Evolutionary conservation across 2,888 invertebrate genomes (phyloP), one percentile per base, ranked within the genome.

Genomic region (Cataglyphis cursor): DNA sequence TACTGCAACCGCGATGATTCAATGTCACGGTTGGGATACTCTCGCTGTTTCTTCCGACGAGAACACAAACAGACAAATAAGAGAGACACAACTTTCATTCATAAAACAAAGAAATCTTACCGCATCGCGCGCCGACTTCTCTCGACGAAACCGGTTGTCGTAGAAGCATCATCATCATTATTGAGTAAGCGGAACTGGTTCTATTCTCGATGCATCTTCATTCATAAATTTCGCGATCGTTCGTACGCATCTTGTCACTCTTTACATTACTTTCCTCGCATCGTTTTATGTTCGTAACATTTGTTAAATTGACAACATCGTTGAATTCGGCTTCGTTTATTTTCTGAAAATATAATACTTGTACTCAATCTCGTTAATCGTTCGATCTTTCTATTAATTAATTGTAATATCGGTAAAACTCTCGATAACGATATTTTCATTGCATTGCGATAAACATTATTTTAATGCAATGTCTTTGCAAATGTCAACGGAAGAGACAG

Each of bases 191-290:
- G 64, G 87, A 85, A 82, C 90, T 88, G 89, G 90, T 90, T 90
- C 76, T 84, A 65, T 89, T 82, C 84, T 78, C 84, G 85, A 80
- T 64, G 87, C 90, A 90, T 93, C 92, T 92, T 93, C 93, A 92
- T 92, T 93, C 92, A 92, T 76, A 21, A 72, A 62, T 78, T 65
- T 18, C 15, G 10, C 35, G 28, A 51, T n/a, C 62, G 31, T 8
- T 31, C 10, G 10, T 24, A 35, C n/a, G 15, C 57, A 57, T n/a
- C 15, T 64, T 24, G 6, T 75, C 31, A 15, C 18, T 44, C 12
- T 35, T 5, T 21, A 28, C 38, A 12, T 18, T 12, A 64, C 41
- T 84, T 73, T 73, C 31, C 21, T 59, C 54, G 80, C 6, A n/a
- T 80, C 83, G 66, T 75, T 65, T 38, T 10, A 24, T 38, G 24